Evolutionary conservation across 1,140 invertebrate species (phyloP), one percentile per base, ranked within the genome.

Genomic region (Riptortus pedestris): DNA sequence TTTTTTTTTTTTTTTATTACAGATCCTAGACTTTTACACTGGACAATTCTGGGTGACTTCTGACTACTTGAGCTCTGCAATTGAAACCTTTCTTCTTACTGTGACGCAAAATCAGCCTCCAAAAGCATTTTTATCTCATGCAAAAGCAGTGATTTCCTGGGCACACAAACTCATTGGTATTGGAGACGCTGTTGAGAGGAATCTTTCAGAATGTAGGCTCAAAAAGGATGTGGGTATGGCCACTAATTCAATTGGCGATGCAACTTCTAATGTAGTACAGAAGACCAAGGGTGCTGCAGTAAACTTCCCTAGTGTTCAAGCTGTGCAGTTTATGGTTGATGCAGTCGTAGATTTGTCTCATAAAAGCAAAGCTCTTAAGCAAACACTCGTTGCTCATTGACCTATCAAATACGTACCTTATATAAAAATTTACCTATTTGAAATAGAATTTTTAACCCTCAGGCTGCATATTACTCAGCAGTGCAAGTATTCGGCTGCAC

Each of bases 251-350:
- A 74, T 96, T 20, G 93, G 87, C 64, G 89, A 93, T 69, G 85
- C 85, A 3, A 76, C 96, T 1, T 90, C 89, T 31, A 80, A 84
- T 18, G 90, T 88, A 5, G 92, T 95, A 0, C 79, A 82, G 12
- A 90, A 91, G 71, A 94, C 91, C 0, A 95, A 95, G 75, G 85
- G 84, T 67, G 92, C 92, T 1, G 92, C 91, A 2, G 80, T 90
- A 45, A 88, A 93, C 74, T 95, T 93, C 72, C 93, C 92, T 0
- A 90, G 88, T 70, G 90, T 93, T 1, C 82, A 80, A 20, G 90
- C 91, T 0, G 90, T 95, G 0, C 90, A 93, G 68, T 90, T 91
- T 67, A 96, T 96, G 92, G 90, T 94, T 0, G 90, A 94, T 73
- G 84, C 89, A 12, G 86, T 95, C 20, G 83, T 59, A 2, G 57